These are phyloP conservation scores for Blastobasis lacticolella DNA, from an alignment of 2,888 invertebrate species.

Conservation along the genomic window DNA sequence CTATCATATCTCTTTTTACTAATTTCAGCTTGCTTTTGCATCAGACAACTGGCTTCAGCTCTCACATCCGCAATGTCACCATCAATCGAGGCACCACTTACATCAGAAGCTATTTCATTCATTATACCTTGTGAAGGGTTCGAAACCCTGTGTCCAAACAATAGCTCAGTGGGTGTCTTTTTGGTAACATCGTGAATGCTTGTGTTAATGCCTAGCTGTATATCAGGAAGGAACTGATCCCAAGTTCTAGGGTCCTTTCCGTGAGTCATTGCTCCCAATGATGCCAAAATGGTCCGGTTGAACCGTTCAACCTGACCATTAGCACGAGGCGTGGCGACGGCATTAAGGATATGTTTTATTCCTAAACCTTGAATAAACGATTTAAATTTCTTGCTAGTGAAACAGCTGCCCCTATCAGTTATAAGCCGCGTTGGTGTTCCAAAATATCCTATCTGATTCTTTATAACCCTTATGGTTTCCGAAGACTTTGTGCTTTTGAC, in stretches of 20 bases:
- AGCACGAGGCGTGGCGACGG: conserved; percentile 18
- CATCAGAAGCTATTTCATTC: conserved; percentile 4
- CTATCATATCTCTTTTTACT: conserved; percentile 5
- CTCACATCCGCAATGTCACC: neutral
- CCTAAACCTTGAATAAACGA: conserved; percentile 3
- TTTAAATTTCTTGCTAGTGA: conserved; percentile 10
- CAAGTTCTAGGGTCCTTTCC: conserved; percentile 5
- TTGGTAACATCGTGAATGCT: conserved; percentile 7
- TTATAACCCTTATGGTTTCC: conserved; percentile 1
- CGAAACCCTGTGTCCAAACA: conserved; percentile 24
- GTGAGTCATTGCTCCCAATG: conserved; percentile 8
- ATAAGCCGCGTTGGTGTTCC: conserved; percentile 9
- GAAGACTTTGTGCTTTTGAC: conserved; percentile 7
- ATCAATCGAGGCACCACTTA: neutral
- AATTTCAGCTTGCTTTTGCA: neutral
- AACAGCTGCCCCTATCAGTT: conserved; percentile 11
- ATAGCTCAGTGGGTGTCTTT: conserved; percentile 12
- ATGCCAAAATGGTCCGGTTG: conserved; percentile 14
- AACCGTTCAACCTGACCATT: conserved; percentile 18
- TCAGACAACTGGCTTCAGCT: neutral
- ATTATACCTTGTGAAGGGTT: conserved; percentile 6
- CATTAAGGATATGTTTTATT: conserved; percentile 14
- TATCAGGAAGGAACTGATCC: conserved; percentile 5
- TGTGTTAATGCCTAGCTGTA: conserved; percentile 13
- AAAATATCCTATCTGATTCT: conserved; percentile 7